Evolutionary conservation across 2,797 vertebrate genomes (phyloP), one percentile per base, ranked within the genome.

Genomic region (Falco naumanni): DNA sequence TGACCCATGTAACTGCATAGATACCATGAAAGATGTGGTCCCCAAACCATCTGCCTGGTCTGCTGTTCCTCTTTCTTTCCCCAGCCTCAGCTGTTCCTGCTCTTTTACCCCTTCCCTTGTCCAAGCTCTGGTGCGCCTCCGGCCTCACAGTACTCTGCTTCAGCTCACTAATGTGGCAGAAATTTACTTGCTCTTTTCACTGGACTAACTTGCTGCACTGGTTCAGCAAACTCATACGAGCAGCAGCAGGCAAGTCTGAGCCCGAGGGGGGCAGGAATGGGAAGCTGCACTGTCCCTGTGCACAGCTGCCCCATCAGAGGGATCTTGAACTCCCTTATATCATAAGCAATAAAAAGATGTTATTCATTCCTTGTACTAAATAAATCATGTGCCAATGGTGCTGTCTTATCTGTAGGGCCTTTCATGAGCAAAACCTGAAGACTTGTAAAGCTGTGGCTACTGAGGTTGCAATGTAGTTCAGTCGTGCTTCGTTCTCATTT

Each of bases 191-290:
- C 41, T 19, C 15, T 66, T 84, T 80, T 80, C 47, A 26, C 18
- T 45, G 60, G 14, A 22, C 26, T 12, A 1, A 14, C 28, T 51
- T 80, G 6, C 20, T 59, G n/a, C 22, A 33, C 31, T 60, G 14
- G 5, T 64, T 82, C 25, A 56, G 63, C 26, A 71, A 68, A 61
- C 14, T 9, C 18, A 14, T 10, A 64, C 1, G 2, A 64, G 34
- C 33, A 66, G 37, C 41, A 68, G 19, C 47, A 34, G 45, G 45
- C 2, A 2, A 45, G 8, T 29, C 79, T 45, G 39, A 5, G 14
- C 20, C 4, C 8, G 13, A 0, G 3, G 0, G 31, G 5, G 7
- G 28, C 14, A 65, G 45, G 37, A 72, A 18, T 7, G 41, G 63
- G 63, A 84, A 82, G 31, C 6, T 78, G 22, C 10, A 2, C 25